Conservation (phyloP, 2,113 vertebrate genomes). For the Panthera leo region DNA sequence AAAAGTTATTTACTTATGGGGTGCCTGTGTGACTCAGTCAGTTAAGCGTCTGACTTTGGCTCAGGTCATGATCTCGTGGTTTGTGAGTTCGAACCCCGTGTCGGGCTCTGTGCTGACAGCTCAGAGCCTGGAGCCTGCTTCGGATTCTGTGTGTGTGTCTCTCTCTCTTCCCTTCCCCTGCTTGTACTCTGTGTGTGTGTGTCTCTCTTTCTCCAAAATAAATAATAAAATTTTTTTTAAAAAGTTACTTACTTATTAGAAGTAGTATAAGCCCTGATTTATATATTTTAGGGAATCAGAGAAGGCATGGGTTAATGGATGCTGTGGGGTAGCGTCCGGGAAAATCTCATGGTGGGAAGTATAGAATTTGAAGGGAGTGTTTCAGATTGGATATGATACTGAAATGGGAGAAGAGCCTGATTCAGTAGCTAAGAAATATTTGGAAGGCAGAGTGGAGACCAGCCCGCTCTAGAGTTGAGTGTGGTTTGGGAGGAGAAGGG, state of each 20-base stretch:
- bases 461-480: background rate
- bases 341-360: background rate
- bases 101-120: too few species aligned
- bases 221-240: too few species aligned
- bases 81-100: too few species aligned
- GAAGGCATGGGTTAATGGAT: background rate
- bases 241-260: background rate
- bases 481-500: background rate
- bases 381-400: background rate
- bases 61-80: too few species aligned
- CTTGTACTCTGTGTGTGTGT: too few species aligned
- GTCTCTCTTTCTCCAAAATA: too few species aligned
- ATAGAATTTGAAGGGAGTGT: background rate
- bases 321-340: background rate
- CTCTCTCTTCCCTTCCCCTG: too few species aligned
- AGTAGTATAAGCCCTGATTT: background rate
- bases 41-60: too few species aligned
- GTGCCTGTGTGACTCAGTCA: too few species aligned
- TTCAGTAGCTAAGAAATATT: background rate
- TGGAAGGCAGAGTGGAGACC: background rate
- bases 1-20: background rate
- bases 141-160: too few species aligned
- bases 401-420: background rate
- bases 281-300: background rate
- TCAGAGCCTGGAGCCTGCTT: too few species aligned